These are phyloP conservation scores for Gavia stellata DNA, from an alignment of 2,113 vertebrate genomes.

Conservation along the genomic window DNA sequence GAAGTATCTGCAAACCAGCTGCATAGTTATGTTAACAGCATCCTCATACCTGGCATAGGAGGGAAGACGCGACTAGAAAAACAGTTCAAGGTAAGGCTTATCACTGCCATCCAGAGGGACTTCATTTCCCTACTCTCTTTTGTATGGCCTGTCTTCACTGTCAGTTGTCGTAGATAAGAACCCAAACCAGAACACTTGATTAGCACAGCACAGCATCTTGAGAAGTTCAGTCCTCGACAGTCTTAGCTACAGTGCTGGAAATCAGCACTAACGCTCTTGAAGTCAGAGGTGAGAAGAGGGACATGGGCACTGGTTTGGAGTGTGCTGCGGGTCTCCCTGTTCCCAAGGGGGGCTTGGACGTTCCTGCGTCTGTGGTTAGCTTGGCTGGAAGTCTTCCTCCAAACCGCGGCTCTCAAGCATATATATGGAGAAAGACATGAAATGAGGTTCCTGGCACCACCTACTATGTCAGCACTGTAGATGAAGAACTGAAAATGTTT, in stretches of 20 bases:
- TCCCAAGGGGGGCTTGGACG: background rate
- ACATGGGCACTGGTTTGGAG: background rate
- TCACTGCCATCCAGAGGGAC: background rate
- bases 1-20: slow-evolving; percentile 86
- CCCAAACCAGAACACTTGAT: background rate
- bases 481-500: background rate
- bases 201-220: background rate
- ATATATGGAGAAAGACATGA: background rate
- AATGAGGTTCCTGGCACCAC: background rate
- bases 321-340: background rate
- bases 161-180: background rate
- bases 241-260: background rate
- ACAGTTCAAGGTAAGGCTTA: slow-evolving; percentile 85
- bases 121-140: background rate
- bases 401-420: background rate
- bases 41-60: slow-evolving; percentile 84
- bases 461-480: background rate
- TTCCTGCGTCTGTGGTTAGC: background rate
- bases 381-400: background rate
- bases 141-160: background rate
- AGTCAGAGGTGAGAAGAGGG: background rate
- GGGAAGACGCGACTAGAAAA: slow-evolving; percentile 87
- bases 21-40: slow-evolving; percentile 88
- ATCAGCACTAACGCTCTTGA: background rate
- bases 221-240: background rate